phyloP scores from a whole-genome alignment of 2,797 vertebrate genomes.

The Nyctibius grandis region DNA sequence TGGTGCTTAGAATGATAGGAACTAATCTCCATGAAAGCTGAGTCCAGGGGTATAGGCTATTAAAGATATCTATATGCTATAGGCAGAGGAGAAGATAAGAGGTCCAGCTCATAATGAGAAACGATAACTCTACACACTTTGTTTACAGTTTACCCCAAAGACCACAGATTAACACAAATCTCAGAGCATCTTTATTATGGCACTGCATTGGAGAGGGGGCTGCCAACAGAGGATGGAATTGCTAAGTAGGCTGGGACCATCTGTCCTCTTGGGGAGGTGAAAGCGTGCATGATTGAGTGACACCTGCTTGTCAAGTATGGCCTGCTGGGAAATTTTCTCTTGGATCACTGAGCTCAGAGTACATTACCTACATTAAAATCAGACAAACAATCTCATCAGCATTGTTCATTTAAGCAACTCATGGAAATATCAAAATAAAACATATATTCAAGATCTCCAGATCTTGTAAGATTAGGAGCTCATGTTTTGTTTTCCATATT shows the following conservation, averaged over 20 bases:
- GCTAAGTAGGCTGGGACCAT: conserved; percentile 79
- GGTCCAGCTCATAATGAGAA: conserved; percentile 65
- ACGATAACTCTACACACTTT: conserved; percentile 71
- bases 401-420: conserved; percentile 26
- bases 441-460: neutral
- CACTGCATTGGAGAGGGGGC: conserved; percentile 43
- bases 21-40: conserved; percentile 67
- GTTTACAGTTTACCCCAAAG: conserved; percentile 74
- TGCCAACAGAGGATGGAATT: conserved; percentile 70
- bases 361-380: conserved; percentile 85
- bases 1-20: conserved; percentile 64
- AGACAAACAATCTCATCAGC: conserved; percentile 72
- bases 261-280: conserved; percentile 76
- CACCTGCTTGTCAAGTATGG: conserved; percentile 84
- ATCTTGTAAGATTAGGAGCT: neutral
- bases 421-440: conserved; percentile 4
- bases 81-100: conserved; percentile 64
- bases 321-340: conserved; percentile 80
- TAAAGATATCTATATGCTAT: conserved; percentile 61
- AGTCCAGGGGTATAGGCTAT: conserved; percentile 53
- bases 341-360: conserved; percentile 77
- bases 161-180: conserved; percentile 73
- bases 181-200: conserved; percentile 72
- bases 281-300: conserved; percentile 80
- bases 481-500: neutral